Base-by-base conservation (phyloP, 2,888 invertebrate species). In the Synergus gifuensis region DNA sequence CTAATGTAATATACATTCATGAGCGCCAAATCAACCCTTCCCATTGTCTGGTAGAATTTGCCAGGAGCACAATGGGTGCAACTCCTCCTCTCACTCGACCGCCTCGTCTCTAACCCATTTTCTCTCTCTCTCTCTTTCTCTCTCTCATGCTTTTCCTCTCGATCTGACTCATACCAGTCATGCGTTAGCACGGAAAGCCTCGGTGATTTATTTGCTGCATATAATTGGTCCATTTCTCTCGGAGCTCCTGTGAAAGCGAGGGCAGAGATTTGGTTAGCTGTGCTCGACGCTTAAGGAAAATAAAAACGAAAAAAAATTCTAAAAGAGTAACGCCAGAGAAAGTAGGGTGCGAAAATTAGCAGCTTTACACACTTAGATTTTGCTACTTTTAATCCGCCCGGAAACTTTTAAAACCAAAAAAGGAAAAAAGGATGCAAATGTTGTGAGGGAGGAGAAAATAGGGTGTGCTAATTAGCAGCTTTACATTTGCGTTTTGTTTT, bases 31-130 rank as follows among this genome's bases (percentile, higher is more conserved):
- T 87, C 85, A 87, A 87, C 84, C 85, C 69, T 83, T 84, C 81
- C 82, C 81, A 86, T 86, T 87, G 86, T 86, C 83, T 87, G 80
- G 83, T 80, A 83, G 85, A 87, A 86, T 87, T 87, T 86, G 82
- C 85, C 83, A 81, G 83, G 83, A 80, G 78, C 76, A 87, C 87
- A 87, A 86, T 86, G 82, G 83, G 12, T 36, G 54, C 64, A 12
- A 42, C 44, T 22, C 12, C 22, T 22, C n/a, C n/a, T 54, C 54
- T 8, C n/a, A 54, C n/a, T n/a, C n/a, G n/a, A 54, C 40, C 9
- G 14, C 36, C 40, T 58, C 36, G 9, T 64, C n/a, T 22, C 18
- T 49, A 28, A 28, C 36, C 69, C 69, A 16, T 16, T 73, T 42
- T 36, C 22, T 28, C 42, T 63, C 63, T 77, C 46, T 22, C 62